A percentile compares a stretch with the other conserved stretches of the same genome.
Evolutionary conservation across 2,797 vertebrate genomes (phyloP).

Genomic region (Furcifer pardalis): DNA sequence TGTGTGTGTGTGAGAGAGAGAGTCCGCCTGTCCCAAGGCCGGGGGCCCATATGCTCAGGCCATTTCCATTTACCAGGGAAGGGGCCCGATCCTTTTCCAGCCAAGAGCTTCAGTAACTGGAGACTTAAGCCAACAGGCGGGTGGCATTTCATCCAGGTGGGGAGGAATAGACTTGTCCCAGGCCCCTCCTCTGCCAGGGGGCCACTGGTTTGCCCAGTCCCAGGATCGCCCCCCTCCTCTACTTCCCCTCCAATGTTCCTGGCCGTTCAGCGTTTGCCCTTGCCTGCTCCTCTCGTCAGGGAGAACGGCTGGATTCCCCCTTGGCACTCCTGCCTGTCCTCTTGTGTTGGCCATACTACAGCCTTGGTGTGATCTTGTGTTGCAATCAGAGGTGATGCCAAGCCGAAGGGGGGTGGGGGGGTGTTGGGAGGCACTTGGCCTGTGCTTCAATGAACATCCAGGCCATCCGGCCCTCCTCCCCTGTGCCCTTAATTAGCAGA

Average conservation of each 20-base stretch:
- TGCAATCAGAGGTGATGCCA: background rate
- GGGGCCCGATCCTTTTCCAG: too few relatives aligned
- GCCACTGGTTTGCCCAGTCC: constrained; percentile 37
- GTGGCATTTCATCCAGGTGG: too few relatives aligned
- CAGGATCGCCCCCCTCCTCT: too few relatives aligned
- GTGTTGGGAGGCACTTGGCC: too few relatives aligned
- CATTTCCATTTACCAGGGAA: background rate
- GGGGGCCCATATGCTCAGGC: too few relatives aligned
- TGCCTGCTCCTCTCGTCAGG: background rate
- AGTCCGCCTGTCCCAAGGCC: too few relatives aligned
- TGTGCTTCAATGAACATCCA: too few relatives aligned
- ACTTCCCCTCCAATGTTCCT: constrained; percentile 21
- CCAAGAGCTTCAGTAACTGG: too few relatives aligned
- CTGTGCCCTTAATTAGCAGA: background rate
- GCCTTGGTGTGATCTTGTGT: background rate
- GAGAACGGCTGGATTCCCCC: background rate
- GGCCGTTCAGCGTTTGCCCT: background rate
- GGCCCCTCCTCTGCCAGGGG: constrained; percentile 45
- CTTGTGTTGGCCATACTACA: background rate
- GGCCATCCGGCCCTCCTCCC: background rate
- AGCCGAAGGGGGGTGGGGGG: too few relatives aligned
- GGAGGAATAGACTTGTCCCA: constrained; percentile 9
- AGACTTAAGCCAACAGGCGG: too few relatives aligned
- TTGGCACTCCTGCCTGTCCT: background rate
- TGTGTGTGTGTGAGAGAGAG: too few relatives aligned